These are phyloP conservation scores for Lasioglossum zephyrum DNA, from an alignment of 2,888 invertebrate genomes.

Conservation along the genomic window DNA sequence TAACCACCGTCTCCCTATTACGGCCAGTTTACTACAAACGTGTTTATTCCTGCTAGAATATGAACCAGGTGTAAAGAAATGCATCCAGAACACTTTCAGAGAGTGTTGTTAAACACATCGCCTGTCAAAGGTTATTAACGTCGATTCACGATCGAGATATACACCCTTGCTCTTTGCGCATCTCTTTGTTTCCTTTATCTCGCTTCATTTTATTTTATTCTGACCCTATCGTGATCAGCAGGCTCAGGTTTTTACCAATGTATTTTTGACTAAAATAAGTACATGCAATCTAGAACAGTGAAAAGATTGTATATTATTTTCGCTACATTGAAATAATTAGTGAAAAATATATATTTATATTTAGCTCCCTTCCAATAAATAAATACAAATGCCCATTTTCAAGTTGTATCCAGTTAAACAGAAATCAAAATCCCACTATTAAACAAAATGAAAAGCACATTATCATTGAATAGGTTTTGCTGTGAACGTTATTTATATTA, in stretches of 20 bases:
- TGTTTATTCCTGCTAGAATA: background rate
- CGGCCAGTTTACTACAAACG: conserved; percentile 18
- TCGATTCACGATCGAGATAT: background rate
- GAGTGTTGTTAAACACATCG: background rate
- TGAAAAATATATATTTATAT: too few species aligned
- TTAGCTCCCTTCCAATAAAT: background rate
- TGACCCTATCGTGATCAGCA: too few species aligned
- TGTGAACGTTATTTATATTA: background rate
- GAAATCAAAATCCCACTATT: background rate
- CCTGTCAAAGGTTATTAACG: background rate
- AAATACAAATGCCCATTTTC: background rate
- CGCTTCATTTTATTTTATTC: background rate
- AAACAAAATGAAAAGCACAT: background rate
- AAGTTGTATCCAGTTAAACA: background rate
- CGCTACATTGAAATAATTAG: background rate
- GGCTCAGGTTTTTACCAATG: background rate
- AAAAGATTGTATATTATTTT: background rate
- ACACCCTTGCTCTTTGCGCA: background rate
- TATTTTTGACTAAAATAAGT: background rate
- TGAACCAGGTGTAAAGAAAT: background rate
- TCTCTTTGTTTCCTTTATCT: background rate
- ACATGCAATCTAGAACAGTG: background rate
- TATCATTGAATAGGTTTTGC: background rate
- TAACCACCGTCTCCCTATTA: conserved; percentile 39
- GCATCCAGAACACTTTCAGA: background rate